Evolutionary conservation across 2,888 invertebrate genomes (phyloP), one percentile per base, ranked within the genome.

Genomic region (Micoletzkya japonica): DNA sequence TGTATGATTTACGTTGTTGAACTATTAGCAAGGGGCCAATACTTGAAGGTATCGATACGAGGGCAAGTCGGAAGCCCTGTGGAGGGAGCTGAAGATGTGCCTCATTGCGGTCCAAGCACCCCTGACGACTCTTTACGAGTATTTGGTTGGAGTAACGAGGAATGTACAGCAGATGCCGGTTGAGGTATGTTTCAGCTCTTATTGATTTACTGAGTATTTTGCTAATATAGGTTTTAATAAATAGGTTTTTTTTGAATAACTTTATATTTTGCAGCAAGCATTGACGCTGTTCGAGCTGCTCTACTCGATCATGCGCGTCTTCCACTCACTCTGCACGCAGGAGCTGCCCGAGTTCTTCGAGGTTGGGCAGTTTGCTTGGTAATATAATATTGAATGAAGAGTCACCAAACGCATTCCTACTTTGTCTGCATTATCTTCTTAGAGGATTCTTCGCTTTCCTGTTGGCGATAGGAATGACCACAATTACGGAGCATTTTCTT

Each of bases 271-370:
- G 24, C 64, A 66, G 64, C 36, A 54, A 52, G 64, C 54, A 32
- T 44, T n/a, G 52, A 37, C 54, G 36, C 59, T 70, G 3, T 67
- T 71, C 50, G 49, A 67, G 59, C 54, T 71, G 36, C 52, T 71
- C 44, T 34, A 28, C 32, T 58, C 37, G 26, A 49, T 67, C 36
- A 28, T 61, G 54, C 73, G 72, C 59, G 74, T 98, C 63, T 99
- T 97, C 88, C 94, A 94, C 87, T 96, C 96, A 0, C 89, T 98
- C 28, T 98, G 97, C 87, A 93, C 91, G 77, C 98, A 98, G 89
- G 98, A 98, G 87, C 88, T 98, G 79, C 98, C 98, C 0, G 98
- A 98, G 88, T 96, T 93, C 88, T 99, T 98, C 86, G 98, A 98
- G 87, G 97, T 82, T 36, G 20, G 68, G 39, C 54, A 26, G 34